phyloP scores from a whole-genome alignment of 2,888 invertebrate species.

The Himalopsyche tibetana region DNA sequence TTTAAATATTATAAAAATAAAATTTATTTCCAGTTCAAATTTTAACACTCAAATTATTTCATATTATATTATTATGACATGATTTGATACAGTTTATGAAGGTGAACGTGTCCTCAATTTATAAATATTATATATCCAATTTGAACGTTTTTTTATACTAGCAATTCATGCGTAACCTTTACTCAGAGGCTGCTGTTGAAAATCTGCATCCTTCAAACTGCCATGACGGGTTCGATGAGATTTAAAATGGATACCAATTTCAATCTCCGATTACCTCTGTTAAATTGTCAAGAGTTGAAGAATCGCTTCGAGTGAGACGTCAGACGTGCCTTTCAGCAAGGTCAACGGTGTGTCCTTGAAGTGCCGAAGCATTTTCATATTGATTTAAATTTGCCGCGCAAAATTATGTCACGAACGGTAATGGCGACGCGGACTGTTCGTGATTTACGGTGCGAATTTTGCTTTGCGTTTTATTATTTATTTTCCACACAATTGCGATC shows the following conservation, averaged over 20 bases:
- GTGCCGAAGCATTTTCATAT: constrained; percentile 44
- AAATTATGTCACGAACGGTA: constrained; percentile 55
- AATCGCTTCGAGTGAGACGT: constrained; percentile 18
- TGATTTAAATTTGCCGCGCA: constrained; percentile 53
- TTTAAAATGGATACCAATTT: constrained; percentile 5
- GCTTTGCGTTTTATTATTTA: constrained; percentile 25
- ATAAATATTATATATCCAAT: too few species aligned
- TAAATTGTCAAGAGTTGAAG: constrained; percentile 1
- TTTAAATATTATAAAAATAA: too few species aligned
- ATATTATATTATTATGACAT: too few species aligned
- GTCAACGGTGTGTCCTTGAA: constrained; percentile 38
- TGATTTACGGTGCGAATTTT: constrained; percentile 45
- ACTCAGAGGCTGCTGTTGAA: too few species aligned
- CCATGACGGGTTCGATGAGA: not conserved
- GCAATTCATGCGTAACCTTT: too few species aligned
- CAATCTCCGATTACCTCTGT: not conserved
- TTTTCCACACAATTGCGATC: constrained; percentile 30
- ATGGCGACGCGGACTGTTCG: constrained; percentile 37
- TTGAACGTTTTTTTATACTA: too few species aligned
- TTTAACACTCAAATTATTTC: too few species aligned
- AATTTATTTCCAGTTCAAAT: too few species aligned
- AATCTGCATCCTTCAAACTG: too few species aligned
- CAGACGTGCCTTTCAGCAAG: constrained; percentile 28
- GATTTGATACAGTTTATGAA: too few species aligned
- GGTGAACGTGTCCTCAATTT: too few species aligned